Percentiles rank a stretch among this genome's conserved stretches.
Evolutionary conservation across 2,888 invertebrate genomes (phyloP).

Genomic region (Parasteatoda lunata): DNA sequence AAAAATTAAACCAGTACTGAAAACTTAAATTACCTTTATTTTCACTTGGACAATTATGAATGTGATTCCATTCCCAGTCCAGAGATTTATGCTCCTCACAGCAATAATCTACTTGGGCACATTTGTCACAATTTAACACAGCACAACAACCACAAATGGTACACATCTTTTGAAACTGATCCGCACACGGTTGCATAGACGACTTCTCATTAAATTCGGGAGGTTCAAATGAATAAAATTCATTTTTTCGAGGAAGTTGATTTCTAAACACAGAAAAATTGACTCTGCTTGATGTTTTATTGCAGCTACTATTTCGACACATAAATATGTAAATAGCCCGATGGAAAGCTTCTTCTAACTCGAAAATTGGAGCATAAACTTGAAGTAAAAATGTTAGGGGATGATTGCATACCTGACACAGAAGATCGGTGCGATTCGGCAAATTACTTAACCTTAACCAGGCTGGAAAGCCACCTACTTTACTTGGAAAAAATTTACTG

Average conservation of each 20-base stretch:
- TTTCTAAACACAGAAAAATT: constrained; percentile 86
- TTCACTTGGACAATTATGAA: constrained; percentile 75
- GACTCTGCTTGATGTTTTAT: constrained; percentile 78
- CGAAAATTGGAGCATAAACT: constrained; percentile 89
- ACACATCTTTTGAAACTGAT: constrained; percentile 79
- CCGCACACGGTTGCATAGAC: constrained; percentile 71
- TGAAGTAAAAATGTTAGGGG: constrained; percentile 89
- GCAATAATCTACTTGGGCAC: constrained; percentile 86
- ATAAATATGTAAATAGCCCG: constrained; percentile 90
- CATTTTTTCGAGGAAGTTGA: constrained; percentile 84
- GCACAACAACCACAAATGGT: constrained; percentile 85
- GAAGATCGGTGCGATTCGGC: constrained; percentile 80
- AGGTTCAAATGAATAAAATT: constrained; percentile 85
- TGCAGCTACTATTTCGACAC: constrained; percentile 85
- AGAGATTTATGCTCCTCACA: constrained; percentile 86
- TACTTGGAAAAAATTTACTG: constrained; percentile 93
- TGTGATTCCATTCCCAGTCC: constrained; percentile 91
- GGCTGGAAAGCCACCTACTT: constrained; percentile 94
- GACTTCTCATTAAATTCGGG: constrained; percentile 78
- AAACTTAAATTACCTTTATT: too few relatives aligned
- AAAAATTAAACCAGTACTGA: too few relatives aligned
- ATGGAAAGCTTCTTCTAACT: constrained; percentile 82
- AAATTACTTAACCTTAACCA: constrained; percentile 89
- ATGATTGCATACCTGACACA: constrained; percentile 83
- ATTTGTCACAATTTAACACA: constrained; percentile 86